phyloP scores from a whole-genome alignment of 1,140 invertebrate species.

The Popillia japonica region DNA sequence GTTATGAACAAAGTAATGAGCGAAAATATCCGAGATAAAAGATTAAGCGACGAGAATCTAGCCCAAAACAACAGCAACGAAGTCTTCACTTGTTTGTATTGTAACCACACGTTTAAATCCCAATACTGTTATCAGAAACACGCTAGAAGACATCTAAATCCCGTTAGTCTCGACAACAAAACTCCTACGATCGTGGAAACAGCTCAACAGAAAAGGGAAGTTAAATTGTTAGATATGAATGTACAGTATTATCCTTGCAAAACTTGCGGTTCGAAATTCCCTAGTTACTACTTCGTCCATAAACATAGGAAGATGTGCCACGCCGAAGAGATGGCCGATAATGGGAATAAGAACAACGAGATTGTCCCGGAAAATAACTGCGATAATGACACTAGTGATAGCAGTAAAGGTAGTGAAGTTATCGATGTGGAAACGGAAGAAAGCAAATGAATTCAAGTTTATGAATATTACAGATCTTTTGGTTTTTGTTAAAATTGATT shows the following conservation, averaged over 20 bases:
- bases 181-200: constrained; percentile 43
- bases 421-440: constrained; percentile 54
- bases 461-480: not conserved
- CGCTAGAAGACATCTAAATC: constrained; percentile 73
- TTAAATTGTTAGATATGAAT: constrained; percentile 77
- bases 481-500: not conserved
- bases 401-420: constrained; percentile 41
- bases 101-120: constrained; percentile 82
- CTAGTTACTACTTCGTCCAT: constrained; percentile 92
- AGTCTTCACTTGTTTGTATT: constrained; percentile 77
- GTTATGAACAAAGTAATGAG: constrained; percentile 63
- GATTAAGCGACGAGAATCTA: constrained; percentile 54
- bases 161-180: constrained; percentile 60
- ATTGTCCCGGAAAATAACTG: constrained; percentile 48
- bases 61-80: constrained; percentile 55
- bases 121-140: constrained; percentile 85
- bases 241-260: constrained; percentile 93
- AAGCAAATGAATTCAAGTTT: constrained; percentile 16
- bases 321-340: constrained; percentile 66
- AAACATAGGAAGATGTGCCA: constrained; percentile 89
- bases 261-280: constrained; percentile 90
- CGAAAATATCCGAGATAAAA: constrained; percentile 60
- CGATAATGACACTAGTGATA: constrained; percentile 19
- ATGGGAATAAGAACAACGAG: constrained; percentile 56
- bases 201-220: constrained; percentile 62